Conservation (phyloP, 2,888 invertebrate genomes). For the Andrena minutula region DNA sequence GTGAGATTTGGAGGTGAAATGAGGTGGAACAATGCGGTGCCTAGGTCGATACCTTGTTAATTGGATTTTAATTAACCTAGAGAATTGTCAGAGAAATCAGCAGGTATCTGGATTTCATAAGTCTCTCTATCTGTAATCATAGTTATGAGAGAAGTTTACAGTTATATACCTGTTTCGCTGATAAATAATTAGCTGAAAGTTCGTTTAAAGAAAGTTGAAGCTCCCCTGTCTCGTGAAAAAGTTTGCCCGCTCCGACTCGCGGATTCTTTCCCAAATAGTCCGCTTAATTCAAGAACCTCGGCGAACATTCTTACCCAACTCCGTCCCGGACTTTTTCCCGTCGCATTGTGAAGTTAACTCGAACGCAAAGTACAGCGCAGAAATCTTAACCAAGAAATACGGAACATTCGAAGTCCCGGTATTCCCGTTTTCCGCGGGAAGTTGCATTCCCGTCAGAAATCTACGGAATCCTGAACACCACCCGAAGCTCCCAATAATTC, state of each 20-base stretch:
- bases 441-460: neutral
- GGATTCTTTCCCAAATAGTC: slow-evolving; percentile 3
- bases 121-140: too few species aligned
- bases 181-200: too few species aligned
- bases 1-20: neutral
- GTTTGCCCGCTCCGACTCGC: neutral
- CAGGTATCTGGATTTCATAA: too few species aligned
- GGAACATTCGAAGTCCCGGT: neutral
- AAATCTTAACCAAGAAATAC: neutral
- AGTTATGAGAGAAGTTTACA: too few species aligned
- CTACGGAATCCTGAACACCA: neutral
- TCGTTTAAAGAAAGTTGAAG: neutral
- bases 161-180: too few species aligned
- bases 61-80: too few species aligned
- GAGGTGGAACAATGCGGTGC: neutral
- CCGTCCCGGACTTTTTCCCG: neutral
- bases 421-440: neutral
- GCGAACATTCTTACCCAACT: slow-evolving; percentile 1
- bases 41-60: neutral
- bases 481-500: slow-evolving; percentile 26
- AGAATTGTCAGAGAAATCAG: too few species aligned
- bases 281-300: neutral
- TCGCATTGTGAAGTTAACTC: neutral
- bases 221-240: neutral
- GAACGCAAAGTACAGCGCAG: neutral